phyloP scores from a whole-genome alignment of 2,113 vertebrate genomes.

The Formicarius rufipectus region DNA sequence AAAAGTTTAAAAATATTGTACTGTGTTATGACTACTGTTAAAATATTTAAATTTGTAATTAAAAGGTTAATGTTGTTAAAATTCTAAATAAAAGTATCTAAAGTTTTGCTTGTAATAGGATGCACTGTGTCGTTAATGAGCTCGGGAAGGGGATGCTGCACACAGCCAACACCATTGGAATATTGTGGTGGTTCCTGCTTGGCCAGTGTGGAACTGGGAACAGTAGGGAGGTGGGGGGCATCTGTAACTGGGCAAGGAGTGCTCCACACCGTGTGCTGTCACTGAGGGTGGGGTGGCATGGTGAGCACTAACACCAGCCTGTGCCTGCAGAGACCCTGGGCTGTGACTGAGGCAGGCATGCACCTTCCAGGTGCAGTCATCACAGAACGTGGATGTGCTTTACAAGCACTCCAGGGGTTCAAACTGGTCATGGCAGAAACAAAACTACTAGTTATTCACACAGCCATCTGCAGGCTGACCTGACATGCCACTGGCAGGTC shows the following conservation, averaged over 20 bases:
- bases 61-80: constrained; percentile 71
- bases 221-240: neutral
- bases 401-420: neutral
- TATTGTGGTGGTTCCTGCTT: neutral
- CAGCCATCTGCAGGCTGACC: neutral
- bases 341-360: neutral
- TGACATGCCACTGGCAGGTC: neutral
- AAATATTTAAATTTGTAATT: constrained; percentile 72
- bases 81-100: constrained; percentile 73
- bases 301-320: neutral
- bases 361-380: neutral
- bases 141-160: constrained; percentile 40
- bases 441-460: neutral
- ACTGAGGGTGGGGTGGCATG: neutral
- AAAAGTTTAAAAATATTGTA: constrained; percentile 64
- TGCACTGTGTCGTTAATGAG: constrained; percentile 66
- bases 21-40: constrained; percentile 70
- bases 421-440: neutral
- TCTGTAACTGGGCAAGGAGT: neutral
- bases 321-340: neutral
- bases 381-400: neutral
- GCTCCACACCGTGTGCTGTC: neutral
- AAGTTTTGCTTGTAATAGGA: constrained; percentile 71
- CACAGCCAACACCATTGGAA: neutral
- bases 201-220: neutral